Conservation (phyloP, 1,140 invertebrate species). For the Mercenaria mercenaria region DNA sequence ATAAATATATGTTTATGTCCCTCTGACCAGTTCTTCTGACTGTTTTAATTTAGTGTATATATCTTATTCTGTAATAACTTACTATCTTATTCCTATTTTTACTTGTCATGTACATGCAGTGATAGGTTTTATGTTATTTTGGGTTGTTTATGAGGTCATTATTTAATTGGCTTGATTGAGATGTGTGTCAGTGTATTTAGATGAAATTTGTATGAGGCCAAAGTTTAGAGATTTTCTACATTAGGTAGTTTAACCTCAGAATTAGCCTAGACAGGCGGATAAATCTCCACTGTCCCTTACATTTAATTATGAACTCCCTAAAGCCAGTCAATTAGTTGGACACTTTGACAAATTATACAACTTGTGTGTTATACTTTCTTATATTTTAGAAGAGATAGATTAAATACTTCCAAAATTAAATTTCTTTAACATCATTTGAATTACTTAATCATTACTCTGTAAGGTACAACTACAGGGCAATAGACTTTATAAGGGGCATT, state of each 20-base stretch:
- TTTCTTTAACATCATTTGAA: no score
- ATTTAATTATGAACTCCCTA: background rate
- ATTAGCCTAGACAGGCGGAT: background rate
- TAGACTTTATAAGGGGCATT: no score
- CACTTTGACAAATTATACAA: background rate
- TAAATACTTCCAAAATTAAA: no score
- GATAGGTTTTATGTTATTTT: background rate
- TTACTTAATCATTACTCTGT: no score
- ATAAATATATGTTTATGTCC: background rate
- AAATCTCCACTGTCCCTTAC: background rate
- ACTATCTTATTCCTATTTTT: background rate
- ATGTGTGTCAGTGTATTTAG: background rate
- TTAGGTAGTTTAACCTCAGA: background rate
- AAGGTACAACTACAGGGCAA: no score
- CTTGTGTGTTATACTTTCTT: no score
- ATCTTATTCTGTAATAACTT: background rate
- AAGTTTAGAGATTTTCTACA: background rate
- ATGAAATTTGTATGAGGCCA: background rate
- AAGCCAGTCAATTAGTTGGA: background rate
- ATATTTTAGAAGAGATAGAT: no score
- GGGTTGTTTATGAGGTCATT: background rate
- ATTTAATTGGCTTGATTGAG: background rate
- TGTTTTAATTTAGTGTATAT: no score
- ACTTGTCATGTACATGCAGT: background rate
- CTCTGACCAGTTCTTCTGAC: no score